Evolutionary conservation across 1,140 invertebrate genomes (phyloP).

Genomic region (Hestina assimilis): DNA sequence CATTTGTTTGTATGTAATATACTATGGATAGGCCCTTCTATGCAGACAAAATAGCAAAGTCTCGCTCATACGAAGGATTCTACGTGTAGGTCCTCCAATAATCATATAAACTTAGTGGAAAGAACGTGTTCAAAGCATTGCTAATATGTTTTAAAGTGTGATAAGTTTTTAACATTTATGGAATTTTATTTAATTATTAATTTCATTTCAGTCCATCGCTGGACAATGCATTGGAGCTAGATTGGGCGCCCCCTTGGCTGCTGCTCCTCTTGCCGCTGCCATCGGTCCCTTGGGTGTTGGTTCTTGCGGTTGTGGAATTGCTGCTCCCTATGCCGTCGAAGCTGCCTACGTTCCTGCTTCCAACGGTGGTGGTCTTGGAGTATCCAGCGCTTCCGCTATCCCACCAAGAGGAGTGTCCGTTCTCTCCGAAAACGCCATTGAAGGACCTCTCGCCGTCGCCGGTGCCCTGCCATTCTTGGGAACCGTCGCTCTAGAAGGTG

Average conservation of each 20-base stretch:
- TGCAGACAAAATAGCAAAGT: too few species aligned
- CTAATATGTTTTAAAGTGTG: background rate
- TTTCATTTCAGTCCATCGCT: constrained; percentile 15
- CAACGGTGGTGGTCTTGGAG: background rate
- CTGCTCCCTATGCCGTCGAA: background rate
- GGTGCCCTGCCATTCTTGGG: background rate
- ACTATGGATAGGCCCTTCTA: too few species aligned
- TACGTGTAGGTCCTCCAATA: too few species aligned
- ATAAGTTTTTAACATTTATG: background rate
- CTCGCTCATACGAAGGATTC: too few species aligned
- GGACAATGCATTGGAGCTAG: constrained; percentile 15
- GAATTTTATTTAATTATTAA: background rate
- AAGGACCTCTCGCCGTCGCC: background rate
- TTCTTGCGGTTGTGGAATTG: background rate
- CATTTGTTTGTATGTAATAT: too few species aligned
- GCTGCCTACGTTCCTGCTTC: background rate
- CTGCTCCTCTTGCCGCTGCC: background rate
- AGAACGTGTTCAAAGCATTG: too few species aligned
- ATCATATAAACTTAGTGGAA: too few species aligned
- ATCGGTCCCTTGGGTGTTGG: background rate
- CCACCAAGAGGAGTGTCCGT: background rate
- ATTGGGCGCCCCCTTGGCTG: background rate
- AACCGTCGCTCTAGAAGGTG: too few species aligned
- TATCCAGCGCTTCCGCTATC: background rate
- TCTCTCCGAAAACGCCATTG: background rate